phyloP scores from a whole-genome alignment of 1,140 invertebrate genomes.

The Oreohelix idahoensis region DNA sequence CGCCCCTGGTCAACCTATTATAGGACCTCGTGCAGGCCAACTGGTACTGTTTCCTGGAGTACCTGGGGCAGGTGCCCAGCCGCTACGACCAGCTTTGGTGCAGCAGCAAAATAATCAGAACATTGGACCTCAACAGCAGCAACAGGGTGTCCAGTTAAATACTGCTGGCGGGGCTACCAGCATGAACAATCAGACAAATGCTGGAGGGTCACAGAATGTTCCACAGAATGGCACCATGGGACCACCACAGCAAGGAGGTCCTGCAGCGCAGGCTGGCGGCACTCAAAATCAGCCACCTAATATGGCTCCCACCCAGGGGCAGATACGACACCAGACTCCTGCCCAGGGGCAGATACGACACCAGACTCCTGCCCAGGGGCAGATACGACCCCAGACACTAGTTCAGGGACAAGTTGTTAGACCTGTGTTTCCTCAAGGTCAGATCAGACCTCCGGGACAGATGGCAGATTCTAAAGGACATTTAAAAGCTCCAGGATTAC shows the following conservation, averaged over 20 bases:
- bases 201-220: not conserved
- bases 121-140: not conserved
- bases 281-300: not conserved
- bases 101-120: not conserved
- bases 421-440: not conserved
- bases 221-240: not conserved
- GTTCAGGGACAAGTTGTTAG: not conserved
- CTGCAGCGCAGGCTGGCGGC: not conserved
- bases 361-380: not conserved
- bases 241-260: constrained; percentile 6
- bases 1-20: constrained; percentile 16
- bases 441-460: constrained; percentile 19
- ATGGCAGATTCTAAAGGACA: not conserved
- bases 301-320: not conserved
- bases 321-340: not conserved
- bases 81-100: not conserved
- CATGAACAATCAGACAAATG: not conserved
- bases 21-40: not conserved
- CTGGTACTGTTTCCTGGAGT: constrained; percentile 11
- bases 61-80: not conserved
- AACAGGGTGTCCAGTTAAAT: not conserved
- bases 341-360: not conserved
- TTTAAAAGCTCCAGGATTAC: not conserved
- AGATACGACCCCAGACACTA: not conserved
- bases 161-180: not conserved